Conservation (phyloP, 2,888 invertebrate genomes). For the Hyposoter didymator region DNA sequence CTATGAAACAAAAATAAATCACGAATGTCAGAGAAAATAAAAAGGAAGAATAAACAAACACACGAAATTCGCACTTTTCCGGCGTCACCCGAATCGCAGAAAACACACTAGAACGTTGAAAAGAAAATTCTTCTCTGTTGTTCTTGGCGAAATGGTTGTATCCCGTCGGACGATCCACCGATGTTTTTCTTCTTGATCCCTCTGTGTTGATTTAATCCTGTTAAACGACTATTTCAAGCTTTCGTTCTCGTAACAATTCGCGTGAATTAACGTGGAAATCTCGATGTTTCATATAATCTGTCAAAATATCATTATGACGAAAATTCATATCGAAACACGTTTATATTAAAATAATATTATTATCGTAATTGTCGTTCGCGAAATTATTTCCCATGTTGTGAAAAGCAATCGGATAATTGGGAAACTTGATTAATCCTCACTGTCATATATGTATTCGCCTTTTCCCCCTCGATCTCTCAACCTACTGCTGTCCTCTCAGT, state of each 20-base stretch:
- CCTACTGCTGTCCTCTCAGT: conserved; percentile 1
- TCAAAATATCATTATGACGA: conserved; percentile 3
- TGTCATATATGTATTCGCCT: conserved; percentile 9
- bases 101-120: not conserved
- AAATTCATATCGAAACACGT: conserved; percentile 9
- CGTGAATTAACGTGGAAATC: not conserved
- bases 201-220: not conserved
- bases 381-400: not conserved
- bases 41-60: conserved; percentile 76
- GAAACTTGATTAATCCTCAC: conserved; percentile 33
- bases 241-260: not conserved
- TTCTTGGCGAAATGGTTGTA: not conserved
- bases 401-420: conserved; percentile 32
- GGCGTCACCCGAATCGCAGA: not conserved
- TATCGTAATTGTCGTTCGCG: conserved; percentile 13
- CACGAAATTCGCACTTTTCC: conserved; percentile 38
- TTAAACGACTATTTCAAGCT: not conserved
- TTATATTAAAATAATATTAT: conserved; percentile 3
- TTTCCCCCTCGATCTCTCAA: conserved; percentile 1
- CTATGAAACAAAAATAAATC: conserved; percentile 77
- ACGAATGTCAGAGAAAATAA: conserved; percentile 68
- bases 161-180: conserved; percentile 12
- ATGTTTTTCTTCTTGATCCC: conserved; percentile 22
- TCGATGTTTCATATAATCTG: not conserved
- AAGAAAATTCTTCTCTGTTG: not conserved